Percentiles rank a stretch among this genome's conserved stretches.
phyloP scores from a whole-genome alignment of 2,797 vertebrate species.

The Aphelocoma californica region DNA sequence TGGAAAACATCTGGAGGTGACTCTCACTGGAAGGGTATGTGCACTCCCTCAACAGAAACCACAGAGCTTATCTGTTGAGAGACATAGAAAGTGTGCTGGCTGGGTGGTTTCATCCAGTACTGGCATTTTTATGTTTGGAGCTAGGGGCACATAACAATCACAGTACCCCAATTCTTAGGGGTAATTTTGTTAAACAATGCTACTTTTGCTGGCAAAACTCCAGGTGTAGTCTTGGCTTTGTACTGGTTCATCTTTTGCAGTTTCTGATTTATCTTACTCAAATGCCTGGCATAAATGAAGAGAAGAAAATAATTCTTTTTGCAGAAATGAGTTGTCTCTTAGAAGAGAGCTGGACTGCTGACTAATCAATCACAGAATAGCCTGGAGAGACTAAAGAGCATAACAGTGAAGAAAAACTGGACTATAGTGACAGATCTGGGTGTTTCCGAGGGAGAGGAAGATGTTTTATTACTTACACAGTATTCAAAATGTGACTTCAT shows the following conservation, averaged over 20 bases:
- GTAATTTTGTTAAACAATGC: neutral
- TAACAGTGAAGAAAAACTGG: neutral
- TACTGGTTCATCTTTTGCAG: neutral
- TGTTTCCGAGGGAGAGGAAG: neutral
- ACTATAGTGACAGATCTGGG: neutral
- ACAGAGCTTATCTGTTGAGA: neutral
- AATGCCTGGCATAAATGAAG: neutral
- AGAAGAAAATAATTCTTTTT: neutral
- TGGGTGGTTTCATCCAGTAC: neutral
- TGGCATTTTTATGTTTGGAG: neutral
- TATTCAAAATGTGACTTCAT: neutral
- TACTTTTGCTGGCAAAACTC: neutral
- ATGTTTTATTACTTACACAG: neutral
- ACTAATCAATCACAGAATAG: neutral
- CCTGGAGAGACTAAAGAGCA: neutral
- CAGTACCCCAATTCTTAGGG: neutral
- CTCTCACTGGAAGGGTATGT: neutral
- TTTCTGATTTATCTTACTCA: neutral
- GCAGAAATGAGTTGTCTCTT: neutral
- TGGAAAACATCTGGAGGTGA: slow-evolving; percentile 28
- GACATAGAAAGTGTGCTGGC: neutral
- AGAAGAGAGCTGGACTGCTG: neutral
- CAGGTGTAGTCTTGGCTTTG: neutral
- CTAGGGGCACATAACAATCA: neutral
- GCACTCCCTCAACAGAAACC: neutral